Evolutionary conservation across 2,888 invertebrate species (phyloP).

Genomic region (Ceraclea dissimilis): DNA sequence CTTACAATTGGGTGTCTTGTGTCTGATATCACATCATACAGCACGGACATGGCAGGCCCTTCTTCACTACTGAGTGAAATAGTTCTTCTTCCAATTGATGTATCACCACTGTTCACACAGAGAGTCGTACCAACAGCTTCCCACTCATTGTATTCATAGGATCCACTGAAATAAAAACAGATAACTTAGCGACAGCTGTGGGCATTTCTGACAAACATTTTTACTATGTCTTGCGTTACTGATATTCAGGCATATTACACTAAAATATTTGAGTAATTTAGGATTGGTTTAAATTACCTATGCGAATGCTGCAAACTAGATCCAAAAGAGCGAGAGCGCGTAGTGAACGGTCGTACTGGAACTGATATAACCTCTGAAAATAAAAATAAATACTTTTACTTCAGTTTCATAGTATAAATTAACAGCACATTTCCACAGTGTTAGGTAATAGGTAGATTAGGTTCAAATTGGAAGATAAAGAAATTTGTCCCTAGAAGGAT

Average conservation of each 20-base stretch:
- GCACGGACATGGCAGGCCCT: constrained; percentile 33
- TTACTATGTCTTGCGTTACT: no score
- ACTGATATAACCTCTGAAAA: background rate
- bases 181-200: background rate
- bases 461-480: no score
- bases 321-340: background rate
- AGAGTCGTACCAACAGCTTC: background rate
- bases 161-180: constrained; percentile 14
- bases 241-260: no score
- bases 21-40: background rate
- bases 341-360: background rate
- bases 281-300: no score
- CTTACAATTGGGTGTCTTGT: background rate
- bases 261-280: no score
- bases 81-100: constrained; percentile 49
- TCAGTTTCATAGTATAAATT: no score
- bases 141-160: constrained; percentile 20
- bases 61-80: constrained; percentile 61
- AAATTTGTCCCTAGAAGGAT: no score
- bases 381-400: no score
- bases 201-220: no score
- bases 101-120: constrained; percentile 17
- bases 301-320: background rate
- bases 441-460: no score
- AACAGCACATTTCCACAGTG: no score